Evolutionary conservation across 1,140 invertebrate genomes (phyloP).

Genomic region (Druon quercuslanigerum): DNA sequence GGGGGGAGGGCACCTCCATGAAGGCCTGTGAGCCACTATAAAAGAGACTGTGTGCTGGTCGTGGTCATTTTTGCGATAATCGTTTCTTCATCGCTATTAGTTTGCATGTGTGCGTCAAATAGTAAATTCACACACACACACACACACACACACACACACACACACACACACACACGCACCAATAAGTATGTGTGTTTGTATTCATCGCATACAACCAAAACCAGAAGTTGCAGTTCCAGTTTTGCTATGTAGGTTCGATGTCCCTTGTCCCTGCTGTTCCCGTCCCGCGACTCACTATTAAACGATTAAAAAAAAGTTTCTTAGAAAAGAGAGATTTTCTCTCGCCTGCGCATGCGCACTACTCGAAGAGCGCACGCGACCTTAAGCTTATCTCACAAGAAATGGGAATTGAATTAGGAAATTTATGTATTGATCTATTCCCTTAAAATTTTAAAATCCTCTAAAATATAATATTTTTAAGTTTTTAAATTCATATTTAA

Average conservation of each 20-base stretch:
- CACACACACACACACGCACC: background rate
- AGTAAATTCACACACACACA: background rate
- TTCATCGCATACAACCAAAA: background rate
- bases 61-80: background rate
- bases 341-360: background rate
- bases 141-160: background rate
- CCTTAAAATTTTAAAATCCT: too few species aligned
- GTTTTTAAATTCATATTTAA: too few species aligned
- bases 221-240: background rate
- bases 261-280: background rate
- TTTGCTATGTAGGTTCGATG: conserved; percentile 3
- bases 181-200: background rate
- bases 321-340: background rate
- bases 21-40: background rate
- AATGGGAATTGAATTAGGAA: background rate
- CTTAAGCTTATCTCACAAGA: background rate
- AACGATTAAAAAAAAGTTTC: background rate
- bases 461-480: too few species aligned
- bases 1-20: background rate
- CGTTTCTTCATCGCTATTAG: conserved; percentile 9
- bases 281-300: background rate
- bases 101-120: background rate
- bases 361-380: background rate
- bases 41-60: background rate
- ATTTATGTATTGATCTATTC: too few species aligned